These are phyloP conservation scores for Aphelenchoides bicaudatus DNA, from an alignment of 2,888 invertebrate genomes.

Conservation along the genomic window DNA sequence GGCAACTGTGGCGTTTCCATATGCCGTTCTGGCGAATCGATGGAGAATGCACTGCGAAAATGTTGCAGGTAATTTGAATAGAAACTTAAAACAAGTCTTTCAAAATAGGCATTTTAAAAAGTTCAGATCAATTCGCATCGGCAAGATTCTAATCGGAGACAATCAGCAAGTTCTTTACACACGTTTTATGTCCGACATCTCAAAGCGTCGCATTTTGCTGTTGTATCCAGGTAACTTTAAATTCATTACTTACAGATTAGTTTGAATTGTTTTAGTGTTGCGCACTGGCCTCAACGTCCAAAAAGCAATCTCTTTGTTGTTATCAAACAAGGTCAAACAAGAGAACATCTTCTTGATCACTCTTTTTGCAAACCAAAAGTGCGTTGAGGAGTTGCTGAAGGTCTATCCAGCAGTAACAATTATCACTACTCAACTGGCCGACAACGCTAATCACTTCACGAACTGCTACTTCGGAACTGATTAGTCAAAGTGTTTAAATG, in stretches of 20 bases:
- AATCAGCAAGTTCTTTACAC: conserved; percentile 93
- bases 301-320: too few species aligned
- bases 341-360: conserved; percentile 92
- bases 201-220: conserved; percentile 74
- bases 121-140: conserved; percentile 85
- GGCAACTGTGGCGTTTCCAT: conserved; percentile 98
- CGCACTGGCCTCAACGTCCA: too few species aligned
- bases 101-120: too few species aligned
- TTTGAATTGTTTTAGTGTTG: too few species aligned
- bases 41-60: conserved; percentile 79
- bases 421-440: conserved; percentile 88
- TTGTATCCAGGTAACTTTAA: too few species aligned
- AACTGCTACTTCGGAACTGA: conserved; percentile 98
- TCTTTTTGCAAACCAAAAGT: conserved; percentile 84
- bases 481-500: too few species aligned
- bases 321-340: conserved; percentile 69
- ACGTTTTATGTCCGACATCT: conserved; percentile 91
- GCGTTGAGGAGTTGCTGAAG: conserved; percentile 47
- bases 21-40: conserved; percentile 80
- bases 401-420: conserved; percentile 73
- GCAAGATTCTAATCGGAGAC: conserved; percentile 91
- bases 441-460: conserved; percentile 92
- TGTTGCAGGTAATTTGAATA: conserved; percentile 76
- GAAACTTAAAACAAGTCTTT: too few species aligned
- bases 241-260: too few species aligned